phyloP scores from a whole-genome alignment of 2,888 invertebrate genomes.

The Lacanobia wlatinum region DNA sequence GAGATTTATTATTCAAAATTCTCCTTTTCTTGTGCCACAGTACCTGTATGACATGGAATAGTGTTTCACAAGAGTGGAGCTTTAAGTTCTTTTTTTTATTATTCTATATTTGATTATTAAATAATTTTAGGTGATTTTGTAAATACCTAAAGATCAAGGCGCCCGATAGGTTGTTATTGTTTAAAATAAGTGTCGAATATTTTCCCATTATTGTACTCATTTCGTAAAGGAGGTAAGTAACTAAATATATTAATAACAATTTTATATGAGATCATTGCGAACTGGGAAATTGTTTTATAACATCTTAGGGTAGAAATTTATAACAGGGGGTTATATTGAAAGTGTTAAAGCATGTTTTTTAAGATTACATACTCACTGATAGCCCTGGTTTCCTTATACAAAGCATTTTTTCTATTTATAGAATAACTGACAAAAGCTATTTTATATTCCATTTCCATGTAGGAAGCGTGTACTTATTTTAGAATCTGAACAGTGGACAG shows the following conservation, averaged over 20 bases:
- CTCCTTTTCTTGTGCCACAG: slow-evolving; percentile 80
- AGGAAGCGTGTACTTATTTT: slow-evolving; percentile 69
- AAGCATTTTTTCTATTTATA: slow-evolving; percentile 70
- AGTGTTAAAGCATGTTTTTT: slow-evolving; percentile 65
- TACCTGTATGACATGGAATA: slow-evolving; percentile 77
- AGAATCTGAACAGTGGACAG: slow-evolving; percentile 65
- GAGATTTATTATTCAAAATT: slow-evolving; percentile 78
- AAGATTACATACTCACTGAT: slow-evolving; percentile 57
- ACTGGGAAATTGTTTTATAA: slow-evolving; percentile 65
- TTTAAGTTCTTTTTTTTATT: slow-evolving; percentile 74
- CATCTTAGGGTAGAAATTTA: slow-evolving; percentile 66
- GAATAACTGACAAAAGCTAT: slow-evolving; percentile 73
- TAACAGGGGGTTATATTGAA: slow-evolving; percentile 62
- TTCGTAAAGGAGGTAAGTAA: slow-evolving; percentile 72
- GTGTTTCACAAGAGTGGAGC: slow-evolving; percentile 83
- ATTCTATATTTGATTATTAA: slow-evolving; percentile 59
- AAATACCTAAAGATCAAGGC: slow-evolving; percentile 84
- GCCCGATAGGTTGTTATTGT: slow-evolving; percentile 74
- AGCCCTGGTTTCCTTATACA: slow-evolving; percentile 62
- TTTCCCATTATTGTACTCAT: slow-evolving; percentile 74
- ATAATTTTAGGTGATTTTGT: slow-evolving; percentile 82
- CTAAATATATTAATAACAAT: slow-evolving; percentile 69
- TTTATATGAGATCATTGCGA: slow-evolving; percentile 73
- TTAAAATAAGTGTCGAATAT: slow-evolving; percentile 76
- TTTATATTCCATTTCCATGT: slow-evolving; percentile 66